Evolutionary conservation across 2,113 vertebrate species (phyloP).

Genomic region (Osmerus mordax): DNA sequence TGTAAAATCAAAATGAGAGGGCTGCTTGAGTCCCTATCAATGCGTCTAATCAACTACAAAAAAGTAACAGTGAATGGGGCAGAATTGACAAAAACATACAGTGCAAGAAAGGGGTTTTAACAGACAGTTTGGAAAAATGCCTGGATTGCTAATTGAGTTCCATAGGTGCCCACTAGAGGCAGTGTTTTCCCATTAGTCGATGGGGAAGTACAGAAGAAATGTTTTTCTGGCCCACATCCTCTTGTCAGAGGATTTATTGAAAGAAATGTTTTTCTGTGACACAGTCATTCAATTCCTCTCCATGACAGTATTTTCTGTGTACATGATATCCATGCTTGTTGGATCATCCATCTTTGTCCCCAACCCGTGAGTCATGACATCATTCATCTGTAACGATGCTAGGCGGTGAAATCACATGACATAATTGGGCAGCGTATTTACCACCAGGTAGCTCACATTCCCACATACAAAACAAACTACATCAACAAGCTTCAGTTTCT

Average conservation of each 20-base stretch:
- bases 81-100: neutral
- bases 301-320: no score
- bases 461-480: neutral
- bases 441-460: neutral
- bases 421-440: neutral
- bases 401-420: no score
- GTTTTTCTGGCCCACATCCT: neutral
- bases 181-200: constrained; percentile 8
- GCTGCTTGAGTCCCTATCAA: constrained; percentile 13
- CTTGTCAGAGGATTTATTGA: neutral
- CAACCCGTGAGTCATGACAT: constrained; percentile 41
- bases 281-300: neutral
- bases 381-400: constrained; percentile 12
- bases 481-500: neutral
- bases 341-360: constrained; percentile 24
- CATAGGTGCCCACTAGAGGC: constrained; percentile 39
- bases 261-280: constrained; percentile 19
- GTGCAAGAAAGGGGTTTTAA: neutral
- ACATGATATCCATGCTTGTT: neutral
- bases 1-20: constrained; percentile 3
- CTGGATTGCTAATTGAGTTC: constrained; percentile 19
- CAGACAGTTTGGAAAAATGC: neutral
- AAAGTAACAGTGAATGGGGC: neutral
- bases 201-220: neutral
- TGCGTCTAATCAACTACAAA: neutral